These are phyloP conservation scores for Hetaerina titia DNA, from an alignment of 2,888 invertebrate species.

Conservation along the genomic window DNA sequence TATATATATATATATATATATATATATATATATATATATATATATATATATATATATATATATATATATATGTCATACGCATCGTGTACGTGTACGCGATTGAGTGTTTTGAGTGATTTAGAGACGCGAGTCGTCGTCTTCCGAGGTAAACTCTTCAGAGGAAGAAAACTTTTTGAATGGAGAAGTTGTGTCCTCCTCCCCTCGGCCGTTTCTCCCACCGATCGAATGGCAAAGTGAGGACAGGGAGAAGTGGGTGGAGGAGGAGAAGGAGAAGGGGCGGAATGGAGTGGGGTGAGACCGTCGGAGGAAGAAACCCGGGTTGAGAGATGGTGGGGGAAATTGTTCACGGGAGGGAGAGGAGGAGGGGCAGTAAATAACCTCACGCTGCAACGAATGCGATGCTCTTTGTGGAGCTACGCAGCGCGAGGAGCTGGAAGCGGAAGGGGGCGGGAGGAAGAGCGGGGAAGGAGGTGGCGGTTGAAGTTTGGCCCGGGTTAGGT, in stretches of 20 bases:
- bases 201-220: no score
- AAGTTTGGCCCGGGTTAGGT: not conserved
- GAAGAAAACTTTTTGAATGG: no score
- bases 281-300: not conserved
- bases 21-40: no score
- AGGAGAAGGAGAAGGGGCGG: not conserved
- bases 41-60: no score
- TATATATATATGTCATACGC: no score
- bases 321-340: not conserved
- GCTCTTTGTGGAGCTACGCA: slow-evolving; percentile 4
- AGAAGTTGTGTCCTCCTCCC: no score
- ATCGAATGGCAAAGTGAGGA: not conserved
- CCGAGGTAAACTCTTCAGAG: no score
- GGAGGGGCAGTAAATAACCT: not conserved
- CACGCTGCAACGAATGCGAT: slow-evolving; percentile 15
- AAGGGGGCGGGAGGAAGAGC: not conserved
- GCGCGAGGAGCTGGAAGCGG: not conserved
- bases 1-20: no score
- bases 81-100: no score
- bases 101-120: no score
- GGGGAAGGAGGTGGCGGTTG: not conserved
- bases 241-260: not conserved
- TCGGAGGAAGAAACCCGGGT: not conserved
- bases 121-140: no score
- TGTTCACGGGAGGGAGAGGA: not conserved